Percentiles rank a stretch among this genome's conserved stretches.
Evolutionary conservation across 2,888 invertebrate species (phyloP).

Genomic region (Acrocyrtus sp.): DNA sequence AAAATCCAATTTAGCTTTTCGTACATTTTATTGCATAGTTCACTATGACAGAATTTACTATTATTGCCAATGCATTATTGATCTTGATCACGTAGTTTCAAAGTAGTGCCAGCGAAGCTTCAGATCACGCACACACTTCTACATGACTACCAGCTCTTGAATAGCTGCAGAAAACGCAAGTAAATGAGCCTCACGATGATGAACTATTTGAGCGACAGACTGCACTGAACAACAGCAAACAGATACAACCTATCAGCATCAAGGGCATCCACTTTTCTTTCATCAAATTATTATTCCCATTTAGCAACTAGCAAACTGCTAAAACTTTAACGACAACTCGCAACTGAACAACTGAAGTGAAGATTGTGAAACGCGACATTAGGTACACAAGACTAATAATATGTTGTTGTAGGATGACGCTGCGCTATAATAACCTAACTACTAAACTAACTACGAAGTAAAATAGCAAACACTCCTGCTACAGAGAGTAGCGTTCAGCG

Average conservation of each 20-base stretch:
- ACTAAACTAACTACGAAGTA: no score
- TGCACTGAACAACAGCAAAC: constrained; percentile 24
- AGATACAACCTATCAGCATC: constrained; percentile 20
- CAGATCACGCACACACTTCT: not conserved
- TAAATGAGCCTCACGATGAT: no score
- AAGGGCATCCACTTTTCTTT: constrained; percentile 47
- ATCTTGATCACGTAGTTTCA: not conserved
- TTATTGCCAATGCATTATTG: not conserved
- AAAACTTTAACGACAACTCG: no score
- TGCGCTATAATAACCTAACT: no score
- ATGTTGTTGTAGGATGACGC: no score
- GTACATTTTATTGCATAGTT: not conserved
- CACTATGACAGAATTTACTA: not conserved
- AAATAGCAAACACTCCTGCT: no score
- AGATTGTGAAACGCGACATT: not conserved
- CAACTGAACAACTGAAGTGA: no score
- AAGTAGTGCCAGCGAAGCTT: no score
- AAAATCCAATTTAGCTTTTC: not conserved
- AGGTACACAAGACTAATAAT: not conserved
- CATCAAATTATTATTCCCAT: constrained; percentile 15
- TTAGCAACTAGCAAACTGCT: not conserved
- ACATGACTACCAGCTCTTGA: not conserved
- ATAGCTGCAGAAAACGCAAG: no score
- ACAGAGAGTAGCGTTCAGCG: no score
- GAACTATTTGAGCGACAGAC: constrained; percentile 20